Evolutionary conservation across 2,797 vertebrate species (phyloP).

Genomic region (Gymnothorax reevesii): DNA sequence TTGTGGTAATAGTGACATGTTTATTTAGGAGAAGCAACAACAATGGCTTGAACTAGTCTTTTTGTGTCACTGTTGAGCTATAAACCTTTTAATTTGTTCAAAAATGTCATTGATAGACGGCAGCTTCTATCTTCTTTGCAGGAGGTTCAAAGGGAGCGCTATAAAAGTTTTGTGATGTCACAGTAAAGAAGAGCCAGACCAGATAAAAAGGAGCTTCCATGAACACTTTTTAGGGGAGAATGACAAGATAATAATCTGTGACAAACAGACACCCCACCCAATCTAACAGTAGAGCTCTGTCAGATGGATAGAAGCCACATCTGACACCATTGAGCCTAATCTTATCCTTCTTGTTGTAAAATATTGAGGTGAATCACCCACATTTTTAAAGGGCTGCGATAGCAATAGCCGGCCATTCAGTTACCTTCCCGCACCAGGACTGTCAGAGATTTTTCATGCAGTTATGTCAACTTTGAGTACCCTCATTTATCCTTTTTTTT

Average conservation of each 20-base stretch:
- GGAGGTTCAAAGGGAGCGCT: not conserved
- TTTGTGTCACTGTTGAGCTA: not conserved
- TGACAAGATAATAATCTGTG: not conserved
- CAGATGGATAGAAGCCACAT: not conserved
- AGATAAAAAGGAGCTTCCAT: not conserved
- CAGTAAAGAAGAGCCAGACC: not conserved
- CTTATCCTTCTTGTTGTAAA: not conserved
- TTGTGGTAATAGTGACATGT: not conserved
- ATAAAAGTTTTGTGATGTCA: not conserved
- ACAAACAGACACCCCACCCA: not conserved
- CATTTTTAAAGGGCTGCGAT: not conserved
- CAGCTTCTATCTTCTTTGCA: not conserved
- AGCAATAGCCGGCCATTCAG: not conserved
- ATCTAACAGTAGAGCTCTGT: not conserved
- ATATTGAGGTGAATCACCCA: slow-evolving; percentile 7
- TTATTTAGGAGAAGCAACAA: not conserved
- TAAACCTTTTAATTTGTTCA: not conserved
- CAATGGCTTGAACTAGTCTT: not conserved
- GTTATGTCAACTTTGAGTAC: not conserved
- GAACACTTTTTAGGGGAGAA: not conserved
- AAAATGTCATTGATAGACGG: not conserved
- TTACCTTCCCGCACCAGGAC: not conserved
- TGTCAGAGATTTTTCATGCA: not conserved
- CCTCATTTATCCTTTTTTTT: not conserved
- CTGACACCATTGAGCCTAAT: not conserved